Evolutionary conservation across 2,797 vertebrate species (phyloP).

Genomic region (Clarias pachynema): DNA sequence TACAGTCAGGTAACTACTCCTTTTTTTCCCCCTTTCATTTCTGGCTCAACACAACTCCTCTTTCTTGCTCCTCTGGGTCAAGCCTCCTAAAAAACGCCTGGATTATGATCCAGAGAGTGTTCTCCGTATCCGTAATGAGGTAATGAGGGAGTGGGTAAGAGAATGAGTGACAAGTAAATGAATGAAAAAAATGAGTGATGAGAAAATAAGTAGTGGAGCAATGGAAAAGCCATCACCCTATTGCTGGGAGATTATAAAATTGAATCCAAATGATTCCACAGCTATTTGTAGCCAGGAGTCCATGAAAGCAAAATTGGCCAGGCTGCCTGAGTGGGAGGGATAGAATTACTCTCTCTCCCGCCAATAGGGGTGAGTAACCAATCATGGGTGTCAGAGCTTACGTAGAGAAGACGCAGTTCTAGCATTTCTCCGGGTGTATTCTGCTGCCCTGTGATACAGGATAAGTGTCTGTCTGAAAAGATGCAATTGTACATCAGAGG

Average conservation of each 20-base stretch:
- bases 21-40: constrained; percentile 45
- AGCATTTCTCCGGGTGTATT: background rate
- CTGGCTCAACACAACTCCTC: constrained; percentile 56
- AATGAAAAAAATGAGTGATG: constrained; percentile 4
- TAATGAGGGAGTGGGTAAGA: constrained; percentile 65
- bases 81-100: constrained; percentile 91
- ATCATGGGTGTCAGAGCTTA: background rate
- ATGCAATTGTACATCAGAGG: background rate
- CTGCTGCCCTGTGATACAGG: background rate
- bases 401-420: background rate
- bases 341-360: background rate
- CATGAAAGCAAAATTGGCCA: background rate
- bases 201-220: background rate
- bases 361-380: background rate
- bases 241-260: background rate
- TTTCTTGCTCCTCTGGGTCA: constrained; percentile 50
- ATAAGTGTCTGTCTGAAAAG: background rate
- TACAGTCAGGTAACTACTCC: constrained; percentile 80
- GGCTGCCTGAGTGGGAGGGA: background rate
- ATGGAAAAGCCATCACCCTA: background rate
- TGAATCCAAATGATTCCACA: background rate
- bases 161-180: constrained; percentile 11
- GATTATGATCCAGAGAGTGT: constrained; percentile 85
- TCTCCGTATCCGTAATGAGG: constrained; percentile 80
- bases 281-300: background rate